phyloP scores from a whole-genome alignment of 2,113 vertebrate genomes.

The Catharus fuscescens region DNA sequence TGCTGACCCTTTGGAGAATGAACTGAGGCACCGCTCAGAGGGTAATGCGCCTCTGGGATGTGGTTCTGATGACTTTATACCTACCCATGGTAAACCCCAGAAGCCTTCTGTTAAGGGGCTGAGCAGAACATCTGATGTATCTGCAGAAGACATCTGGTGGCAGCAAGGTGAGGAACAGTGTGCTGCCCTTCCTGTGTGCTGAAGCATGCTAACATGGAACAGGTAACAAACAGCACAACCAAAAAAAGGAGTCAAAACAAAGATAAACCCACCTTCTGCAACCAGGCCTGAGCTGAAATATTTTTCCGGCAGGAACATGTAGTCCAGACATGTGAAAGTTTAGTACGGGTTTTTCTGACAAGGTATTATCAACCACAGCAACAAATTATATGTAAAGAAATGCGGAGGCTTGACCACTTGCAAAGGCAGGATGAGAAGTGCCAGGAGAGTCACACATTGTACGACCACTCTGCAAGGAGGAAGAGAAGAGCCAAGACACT shows the following conservation, averaged over 20 bases:
- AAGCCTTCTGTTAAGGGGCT: background rate
- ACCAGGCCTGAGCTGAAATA: background rate
- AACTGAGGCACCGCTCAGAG: background rate
- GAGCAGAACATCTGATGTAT: background rate
- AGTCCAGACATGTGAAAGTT: background rate
- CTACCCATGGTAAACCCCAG: too few relatives aligned
- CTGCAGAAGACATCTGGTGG: background rate
- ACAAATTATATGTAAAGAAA: background rate
- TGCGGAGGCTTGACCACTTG: accelerated
- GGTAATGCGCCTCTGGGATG: accelerated
- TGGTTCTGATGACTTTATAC: background rate
- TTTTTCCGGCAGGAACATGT: background rate
- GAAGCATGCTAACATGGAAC: background rate
- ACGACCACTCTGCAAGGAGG: accelerated
- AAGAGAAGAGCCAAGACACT: background rate
- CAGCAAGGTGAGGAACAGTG: background rate
- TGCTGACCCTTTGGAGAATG: background rate
- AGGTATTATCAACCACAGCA: background rate
- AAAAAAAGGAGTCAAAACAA: background rate
- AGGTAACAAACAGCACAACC: background rate
- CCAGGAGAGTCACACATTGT: background rate
- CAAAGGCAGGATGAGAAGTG: background rate
- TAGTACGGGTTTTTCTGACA: background rate
- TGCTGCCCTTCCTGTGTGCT: background rate
- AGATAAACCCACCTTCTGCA: background rate